Evolutionary conservation across 2,888 invertebrate genomes (phyloP).

Genomic region (Seira musarum): DNA sequence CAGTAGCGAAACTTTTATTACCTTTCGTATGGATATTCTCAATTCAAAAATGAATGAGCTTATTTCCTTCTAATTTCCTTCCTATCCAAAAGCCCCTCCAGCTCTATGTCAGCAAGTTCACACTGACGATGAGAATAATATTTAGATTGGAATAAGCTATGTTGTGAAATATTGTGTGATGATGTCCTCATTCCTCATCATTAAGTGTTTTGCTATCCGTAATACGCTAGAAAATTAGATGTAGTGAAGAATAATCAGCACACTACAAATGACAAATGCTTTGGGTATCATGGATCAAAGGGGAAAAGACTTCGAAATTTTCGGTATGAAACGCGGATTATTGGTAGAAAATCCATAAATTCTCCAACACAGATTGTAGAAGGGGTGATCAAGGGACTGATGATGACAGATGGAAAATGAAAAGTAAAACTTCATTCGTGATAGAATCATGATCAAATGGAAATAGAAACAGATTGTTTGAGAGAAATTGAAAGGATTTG

Average conservation of each 20-base stretch:
- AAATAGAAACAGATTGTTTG: neutral
- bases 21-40: neutral
- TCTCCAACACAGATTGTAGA: neutral
- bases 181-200: no score
- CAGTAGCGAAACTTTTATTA: neutral
- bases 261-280: no score
- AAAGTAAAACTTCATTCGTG: neutral
- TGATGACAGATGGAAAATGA: conserved; percentile 32
- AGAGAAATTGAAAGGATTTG: neutral
- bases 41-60: neutral
- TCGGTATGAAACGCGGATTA: no score
- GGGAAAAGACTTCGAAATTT: no score
- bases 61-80: conserved; percentile 1
- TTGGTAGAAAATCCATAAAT: neutral
- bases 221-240: no score
- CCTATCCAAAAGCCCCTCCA: neutral
- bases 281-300: no score
- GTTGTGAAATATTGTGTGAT: neutral
- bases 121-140: no score
- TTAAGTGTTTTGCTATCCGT: no score
- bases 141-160: no score
- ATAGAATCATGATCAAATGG: neutral
- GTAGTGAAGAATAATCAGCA: no score
- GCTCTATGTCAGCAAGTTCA: neutral
- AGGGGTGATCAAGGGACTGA: conserved; percentile 5